Percentiles rank a stretch among this genome's conserved stretches.
Conservation (phyloP, 2,113 vertebrate genomes). For the Pseudopodoces humilis region DNA sequence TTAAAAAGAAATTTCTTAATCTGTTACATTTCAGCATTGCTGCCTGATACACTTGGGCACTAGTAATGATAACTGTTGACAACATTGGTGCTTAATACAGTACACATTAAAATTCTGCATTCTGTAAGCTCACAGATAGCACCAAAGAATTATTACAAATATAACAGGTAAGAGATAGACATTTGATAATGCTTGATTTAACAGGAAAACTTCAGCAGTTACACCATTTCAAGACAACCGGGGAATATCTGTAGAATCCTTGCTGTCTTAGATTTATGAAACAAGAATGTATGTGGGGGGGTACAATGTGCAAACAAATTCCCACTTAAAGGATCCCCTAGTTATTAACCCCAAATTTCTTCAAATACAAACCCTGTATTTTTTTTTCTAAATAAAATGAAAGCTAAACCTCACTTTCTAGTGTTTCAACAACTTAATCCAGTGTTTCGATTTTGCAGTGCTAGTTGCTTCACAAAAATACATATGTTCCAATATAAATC, state of each 20-base stretch:
- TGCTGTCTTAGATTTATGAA: neutral
- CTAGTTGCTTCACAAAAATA: constrained; percentile 50
- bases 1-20: constrained; percentile 35
- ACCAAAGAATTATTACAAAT: constrained; percentile 20
- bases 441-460: constrained; percentile 22
- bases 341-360: neutral
- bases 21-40: neutral
- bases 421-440: constrained; percentile 6
- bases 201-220: neutral
- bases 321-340: neutral
- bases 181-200: neutral
- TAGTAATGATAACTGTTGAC: constrained; percentile 17
- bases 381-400: neutral
- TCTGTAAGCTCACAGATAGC: neutral
- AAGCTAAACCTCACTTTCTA: constrained; percentile 30
- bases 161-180: neutral
- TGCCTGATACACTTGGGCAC: constrained; percentile 51
- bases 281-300: neutral
- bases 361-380: neutral
- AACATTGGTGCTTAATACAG: neutral
- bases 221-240: neutral
- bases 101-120: neutral
- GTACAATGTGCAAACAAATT: neutral
- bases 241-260: neutral
- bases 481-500: neutral